Base-by-base conservation (phyloP, 1,140 invertebrate species). In the Micrasema minimum region DNA sequence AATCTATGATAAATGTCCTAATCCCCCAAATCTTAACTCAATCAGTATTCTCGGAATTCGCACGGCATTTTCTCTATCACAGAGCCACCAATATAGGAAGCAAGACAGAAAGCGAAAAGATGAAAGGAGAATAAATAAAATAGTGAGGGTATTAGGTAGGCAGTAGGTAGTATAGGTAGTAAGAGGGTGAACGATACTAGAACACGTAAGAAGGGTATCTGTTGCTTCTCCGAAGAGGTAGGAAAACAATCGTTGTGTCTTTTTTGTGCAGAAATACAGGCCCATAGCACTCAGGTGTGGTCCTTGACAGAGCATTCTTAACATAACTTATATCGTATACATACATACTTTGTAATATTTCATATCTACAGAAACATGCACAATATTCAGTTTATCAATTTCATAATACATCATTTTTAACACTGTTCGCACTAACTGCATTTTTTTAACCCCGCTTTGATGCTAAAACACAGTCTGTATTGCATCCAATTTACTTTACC, bases 181-280 rank as follows among this genome's bases (percentile, higher is more conserved):
- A 2, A 12, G 23, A 26, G 20, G 23, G 9, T 38, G 35, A n/a
- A 31, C 2, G 26, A 31, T 31, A 31, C 26, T 31, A 31, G 43
- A 14, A 46, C 41, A 64, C 59, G 38, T 64, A 12, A 7, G 43
- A 64, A 64, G 26, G 16, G 26, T 16, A 38, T 46, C 23, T 31
- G 1, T 1, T 2, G 22, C 23, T 64, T 46, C 59, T 20, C n/a
- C 41, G 43, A 64, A 64, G 59, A 14, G n/a, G 5, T 61, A 61
- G 9, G 16, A 41, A 46, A 46, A 46, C 59, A 64, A 41, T 31
- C 37, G 4, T n/a, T 43, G 16, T 10, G 14, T 61, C 43, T n/a
- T 26, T 20, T 57, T 48, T 46, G 23, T 64, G 59, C 59, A n/a
- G 35, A 64, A 35, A 64, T 46, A 14, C 43, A 38, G 22, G 12